phyloP scores from a whole-genome alignment of 37 sponge, comb jelly and placozoan genomes.

The Ianthella basta region DNA sequence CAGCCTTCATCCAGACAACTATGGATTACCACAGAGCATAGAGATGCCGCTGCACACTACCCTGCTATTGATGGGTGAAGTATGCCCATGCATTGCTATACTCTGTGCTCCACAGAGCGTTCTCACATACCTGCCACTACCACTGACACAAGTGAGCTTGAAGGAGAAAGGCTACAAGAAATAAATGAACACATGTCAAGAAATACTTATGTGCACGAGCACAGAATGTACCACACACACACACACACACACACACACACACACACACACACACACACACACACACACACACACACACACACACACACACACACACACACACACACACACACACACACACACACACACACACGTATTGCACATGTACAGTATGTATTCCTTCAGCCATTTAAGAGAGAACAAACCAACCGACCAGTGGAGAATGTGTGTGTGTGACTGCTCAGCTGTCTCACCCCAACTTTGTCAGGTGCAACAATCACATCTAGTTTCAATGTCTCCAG shows the following conservation, averaged over 20 bases:
- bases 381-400: not conserved
- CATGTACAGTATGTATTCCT: not conserved
- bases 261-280: not conserved
- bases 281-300: too few species aligned
- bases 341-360: not conserved
- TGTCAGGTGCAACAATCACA: slow-evolving; percentile 71
- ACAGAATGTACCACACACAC: not conserved
- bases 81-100: not conserved
- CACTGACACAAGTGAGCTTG: slow-evolving; percentile 61
- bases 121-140: slow-evolving; percentile 42
- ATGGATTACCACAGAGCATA: too few species aligned
- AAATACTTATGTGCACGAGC: not conserved
- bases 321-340: not conserved
- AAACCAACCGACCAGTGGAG: not conserved
- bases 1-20: too few species aligned
- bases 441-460: slow-evolving; percentile 33
- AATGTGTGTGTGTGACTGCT: not conserved
- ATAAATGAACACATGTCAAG: not conserved
- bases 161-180: slow-evolving; percentile 36
- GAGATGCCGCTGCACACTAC: too few species aligned
- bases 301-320: not conserved
- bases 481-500: slow-evolving; percentile 75
- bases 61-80: too few species aligned
- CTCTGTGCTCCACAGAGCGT: not conserved
- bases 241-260: not conserved